A percentile compares a stretch with the other conserved stretches of the same genome.
phyloP scores from a whole-genome alignment of 2,797 vertebrate genomes.

The Centropyge bicolor region DNA sequence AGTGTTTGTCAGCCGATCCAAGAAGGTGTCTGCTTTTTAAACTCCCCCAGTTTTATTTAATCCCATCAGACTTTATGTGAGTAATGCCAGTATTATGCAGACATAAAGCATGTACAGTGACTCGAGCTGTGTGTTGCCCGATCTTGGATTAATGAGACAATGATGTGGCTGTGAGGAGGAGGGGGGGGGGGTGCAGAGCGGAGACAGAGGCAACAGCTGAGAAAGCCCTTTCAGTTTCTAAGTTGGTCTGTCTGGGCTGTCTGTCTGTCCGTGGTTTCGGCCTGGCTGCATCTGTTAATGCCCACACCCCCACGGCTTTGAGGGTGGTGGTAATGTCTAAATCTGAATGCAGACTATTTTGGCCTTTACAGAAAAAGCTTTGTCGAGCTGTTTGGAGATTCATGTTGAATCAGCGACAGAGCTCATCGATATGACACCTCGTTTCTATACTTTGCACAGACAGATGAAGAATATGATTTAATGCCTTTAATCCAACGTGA shows the following conservation, averaged over 20 bases:
- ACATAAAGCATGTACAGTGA: slow-evolving; percentile 39
- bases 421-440: slow-evolving; percentile 12
- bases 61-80: slow-evolving; percentile 26
- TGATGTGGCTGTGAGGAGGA: slow-evolving; percentile 43
- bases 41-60: slow-evolving; percentile 9
- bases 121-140: slow-evolving; percentile 36
- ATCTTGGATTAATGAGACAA: slow-evolving; percentile 61
- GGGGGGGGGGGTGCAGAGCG: slow-evolving; percentile 28
- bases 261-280: slow-evolving; percentile 53
- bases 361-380: slow-evolving; percentile 24
- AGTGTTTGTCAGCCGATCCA: slow-evolving; percentile 19
- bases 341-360: slow-evolving; percentile 55
- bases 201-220: slow-evolving; percentile 75
- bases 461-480: slow-evolving; percentile 4
- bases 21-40: slow-evolving; percentile 32
- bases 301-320: slow-evolving; percentile 58
- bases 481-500: neutral
- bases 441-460: neutral
- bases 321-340: slow-evolving; percentile 60
- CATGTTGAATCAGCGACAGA: slow-evolving; percentile 10
- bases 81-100: slow-evolving; percentile 9
- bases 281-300: slow-evolving; percentile 71
- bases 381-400: slow-evolving; percentile 25
- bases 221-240: slow-evolving; percentile 71
- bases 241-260: slow-evolving; percentile 58